phyloP scores from a whole-genome alignment of 1,140 invertebrate genomes.

The Neodiprion virginianus region DNA sequence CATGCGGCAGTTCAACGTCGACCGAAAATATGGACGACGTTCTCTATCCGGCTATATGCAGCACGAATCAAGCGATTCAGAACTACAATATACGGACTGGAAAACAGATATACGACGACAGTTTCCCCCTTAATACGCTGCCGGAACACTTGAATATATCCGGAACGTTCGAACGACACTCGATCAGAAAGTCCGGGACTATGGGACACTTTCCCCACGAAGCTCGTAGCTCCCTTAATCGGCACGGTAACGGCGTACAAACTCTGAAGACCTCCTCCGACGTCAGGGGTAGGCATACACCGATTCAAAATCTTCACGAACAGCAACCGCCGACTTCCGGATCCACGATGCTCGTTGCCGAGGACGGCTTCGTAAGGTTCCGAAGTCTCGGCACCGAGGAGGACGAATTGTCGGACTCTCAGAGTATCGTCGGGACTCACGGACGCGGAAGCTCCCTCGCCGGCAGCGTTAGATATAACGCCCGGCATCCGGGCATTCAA shows the following conservation, averaged over 20 bases:
- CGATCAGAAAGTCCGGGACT: conserved; percentile 61
- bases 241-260: conserved; percentile 54
- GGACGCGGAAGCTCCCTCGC: conserved; percentile 54
- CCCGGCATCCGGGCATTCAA: conserved; percentile 43
- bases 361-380: conserved; percentile 85
- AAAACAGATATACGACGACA: conserved; percentile 77
- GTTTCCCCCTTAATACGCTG: conserved; percentile 65
- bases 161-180: conserved; percentile 60
- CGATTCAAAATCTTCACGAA: conserved; percentile 40
- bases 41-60: conserved; percentile 82
- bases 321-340: conserved; percentile 53
- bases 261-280: conserved; percentile 46
- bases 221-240: conserved; percentile 56
- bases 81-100: conserved; percentile 81
- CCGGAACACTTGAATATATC: conserved; percentile 63
- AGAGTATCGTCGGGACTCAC: conserved; percentile 51
- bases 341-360: conserved; percentile 78
- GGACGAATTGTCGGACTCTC: conserved; percentile 52
- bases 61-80: conserved; percentile 82
- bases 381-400: conserved; percentile 68
- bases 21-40: conserved; percentile 70
- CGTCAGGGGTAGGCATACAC: conserved; percentile 43
- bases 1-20: conserved; percentile 77
- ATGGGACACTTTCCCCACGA: conserved; percentile 57
- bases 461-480: conserved; percentile 54